phyloP scores from a whole-genome alignment of 2,113 vertebrate genomes.

The Megaleporinus macrocephalus region DNA sequence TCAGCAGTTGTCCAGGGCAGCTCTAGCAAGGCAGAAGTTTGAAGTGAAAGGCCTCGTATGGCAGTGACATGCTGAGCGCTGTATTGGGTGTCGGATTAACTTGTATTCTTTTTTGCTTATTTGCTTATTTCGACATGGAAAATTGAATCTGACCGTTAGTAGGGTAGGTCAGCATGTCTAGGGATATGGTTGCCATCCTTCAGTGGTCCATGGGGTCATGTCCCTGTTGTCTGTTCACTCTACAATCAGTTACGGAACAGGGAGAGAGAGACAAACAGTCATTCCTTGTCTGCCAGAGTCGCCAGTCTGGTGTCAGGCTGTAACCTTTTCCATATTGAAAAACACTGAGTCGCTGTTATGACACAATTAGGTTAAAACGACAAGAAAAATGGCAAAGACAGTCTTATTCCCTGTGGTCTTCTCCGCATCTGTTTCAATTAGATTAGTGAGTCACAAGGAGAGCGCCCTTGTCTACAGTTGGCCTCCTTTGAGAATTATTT shows the following conservation, averaged over 20 bases:
- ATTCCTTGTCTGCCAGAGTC: neutral
- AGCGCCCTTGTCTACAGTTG: constrained; percentile 23
- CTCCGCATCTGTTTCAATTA: constrained; percentile 39
- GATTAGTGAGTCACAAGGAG: constrained; percentile 36
- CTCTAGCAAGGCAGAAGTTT: neutral
- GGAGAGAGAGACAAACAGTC: neutral
- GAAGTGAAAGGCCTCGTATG: no score
- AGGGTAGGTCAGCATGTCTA: neutral
- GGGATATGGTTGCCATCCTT: neutral
- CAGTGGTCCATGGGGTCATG: neutral
- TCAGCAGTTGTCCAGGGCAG: neutral
- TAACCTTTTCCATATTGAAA: constrained; percentile 22
- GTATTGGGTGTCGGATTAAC: neutral
- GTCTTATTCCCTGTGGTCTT: constrained; percentile 19
- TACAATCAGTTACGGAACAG: neutral
- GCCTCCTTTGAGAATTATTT: neutral
- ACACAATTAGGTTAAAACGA: constrained; percentile 20
- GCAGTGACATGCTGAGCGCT: no score
- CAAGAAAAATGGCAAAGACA: constrained; percentile 1
- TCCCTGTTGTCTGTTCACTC: neutral
- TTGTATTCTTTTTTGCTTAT: neutral
- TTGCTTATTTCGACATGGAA: neutral
- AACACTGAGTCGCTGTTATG: neutral
- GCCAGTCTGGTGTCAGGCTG: neutral
- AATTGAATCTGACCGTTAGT: neutral